These are phyloP conservation scores for Atrichornis clamosus DNA, from an alignment of 2,113 vertebrate species.

Conservation along the genomic window DNA sequence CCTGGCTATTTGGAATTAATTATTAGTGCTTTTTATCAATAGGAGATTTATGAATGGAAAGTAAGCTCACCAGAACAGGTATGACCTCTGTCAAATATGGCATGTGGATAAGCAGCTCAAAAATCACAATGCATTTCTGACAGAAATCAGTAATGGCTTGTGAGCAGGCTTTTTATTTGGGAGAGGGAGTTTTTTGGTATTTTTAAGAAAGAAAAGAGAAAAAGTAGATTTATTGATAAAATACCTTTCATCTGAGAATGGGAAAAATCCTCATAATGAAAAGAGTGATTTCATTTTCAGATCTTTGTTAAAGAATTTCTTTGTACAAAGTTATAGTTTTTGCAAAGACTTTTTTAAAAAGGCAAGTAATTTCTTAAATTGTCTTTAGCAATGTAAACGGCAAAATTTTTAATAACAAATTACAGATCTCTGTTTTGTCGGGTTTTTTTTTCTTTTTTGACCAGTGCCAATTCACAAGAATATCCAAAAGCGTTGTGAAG, in stretches of 20 bases:
- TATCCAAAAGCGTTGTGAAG: background rate
- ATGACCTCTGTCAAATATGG: background rate
- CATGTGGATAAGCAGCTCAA: background rate
- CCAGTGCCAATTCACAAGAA: background rate
- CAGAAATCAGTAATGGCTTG: background rate
- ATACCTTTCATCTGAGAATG: background rate
- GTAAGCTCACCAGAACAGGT: background rate
- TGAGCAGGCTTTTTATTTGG: background rate
- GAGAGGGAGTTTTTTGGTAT: fast-evolving
- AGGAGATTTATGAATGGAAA: background rate
- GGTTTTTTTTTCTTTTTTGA: fast-evolving
- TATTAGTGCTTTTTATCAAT: background rate
- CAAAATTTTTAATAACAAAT: background rate
- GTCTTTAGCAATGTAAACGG: background rate
- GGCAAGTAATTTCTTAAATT: background rate
- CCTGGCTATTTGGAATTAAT: background rate
- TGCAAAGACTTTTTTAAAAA: background rate
- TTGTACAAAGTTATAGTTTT: background rate
- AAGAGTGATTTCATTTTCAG: background rate
- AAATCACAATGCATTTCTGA: background rate
- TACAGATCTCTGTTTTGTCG: background rate
- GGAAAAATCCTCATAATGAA: background rate
- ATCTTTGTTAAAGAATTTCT: background rate
- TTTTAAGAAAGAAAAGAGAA: background rate
- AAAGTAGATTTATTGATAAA: fast-evolving